phyloP scores from a whole-genome alignment of 2,888 invertebrate species.

The Caenorhabditis plicata region DNA sequence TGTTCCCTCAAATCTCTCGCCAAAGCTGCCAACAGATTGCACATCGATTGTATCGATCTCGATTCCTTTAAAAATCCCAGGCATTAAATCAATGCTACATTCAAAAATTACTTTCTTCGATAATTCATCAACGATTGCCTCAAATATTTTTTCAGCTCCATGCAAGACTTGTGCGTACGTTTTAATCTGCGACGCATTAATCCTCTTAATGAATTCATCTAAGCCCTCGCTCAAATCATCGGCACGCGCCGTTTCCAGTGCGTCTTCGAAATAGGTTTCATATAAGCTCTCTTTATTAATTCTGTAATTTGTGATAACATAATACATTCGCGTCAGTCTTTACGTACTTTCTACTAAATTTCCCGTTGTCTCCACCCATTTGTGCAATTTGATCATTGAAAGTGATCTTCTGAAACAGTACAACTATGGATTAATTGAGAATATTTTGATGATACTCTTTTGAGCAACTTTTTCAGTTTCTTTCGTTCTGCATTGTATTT shows the following conservation, averaged over 20 bases:
- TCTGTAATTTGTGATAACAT: background rate
- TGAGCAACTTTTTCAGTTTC: conserved; percentile 16
- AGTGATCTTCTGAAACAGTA: conserved; percentile 32
- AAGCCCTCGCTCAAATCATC: conserved; percentile 29
- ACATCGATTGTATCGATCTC: conserved; percentile 33
- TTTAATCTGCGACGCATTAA: conserved; percentile 74
- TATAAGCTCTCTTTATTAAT: conserved; percentile 16
- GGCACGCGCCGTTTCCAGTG: conserved; percentile 18
- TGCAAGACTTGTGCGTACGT: conserved; percentile 83
- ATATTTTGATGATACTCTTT: too few species aligned
- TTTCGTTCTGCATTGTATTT: conserved; percentile 23
- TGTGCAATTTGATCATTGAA: conserved; percentile 36
- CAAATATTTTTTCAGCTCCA: conserved; percentile 66
- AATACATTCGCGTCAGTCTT: background rate
- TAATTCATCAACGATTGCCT: conserved; percentile 76
- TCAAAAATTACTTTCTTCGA: conserved; percentile 72
- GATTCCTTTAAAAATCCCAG: conserved; percentile 5
- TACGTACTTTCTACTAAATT: conserved; percentile 18
- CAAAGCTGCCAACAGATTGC: conserved; percentile 45
- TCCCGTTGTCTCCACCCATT: conserved; percentile 40
- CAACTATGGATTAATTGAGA: too few species aligned
- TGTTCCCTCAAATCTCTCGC: conserved; percentile 51
- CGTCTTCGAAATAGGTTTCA: conserved; percentile 30
- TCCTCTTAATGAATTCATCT: conserved; percentile 54
- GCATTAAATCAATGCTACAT: background rate